Evolutionary conservation across 30 jellyfish, hydroid and myxozoan genomes (phyloP), one percentile per base, ranked within the genome.

Genomic region (Mastigias papua): DNA sequence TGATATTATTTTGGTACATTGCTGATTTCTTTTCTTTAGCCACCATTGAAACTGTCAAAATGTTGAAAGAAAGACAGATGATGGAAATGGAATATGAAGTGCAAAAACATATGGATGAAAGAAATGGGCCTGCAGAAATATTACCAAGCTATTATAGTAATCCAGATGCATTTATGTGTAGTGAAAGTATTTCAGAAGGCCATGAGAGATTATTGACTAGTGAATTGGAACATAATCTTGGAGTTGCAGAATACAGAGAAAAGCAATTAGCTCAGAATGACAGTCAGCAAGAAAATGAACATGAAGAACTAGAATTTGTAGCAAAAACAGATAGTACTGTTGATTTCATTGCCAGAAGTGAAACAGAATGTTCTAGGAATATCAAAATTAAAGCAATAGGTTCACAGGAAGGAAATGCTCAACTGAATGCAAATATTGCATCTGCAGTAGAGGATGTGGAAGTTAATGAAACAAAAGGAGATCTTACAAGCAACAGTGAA

Each of bases 21-120:
- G n/a, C n/a, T n/a, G 37, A 10, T 31, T 31, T 13, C 28, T 69
- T 35, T 84, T 37, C 57, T 34, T 37, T 17, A 85, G 94, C 94
- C 34, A 85, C 94, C 13, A 10, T 77, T n/a, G 75, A 46, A 6
- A 86, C 94, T 0, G 78, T 85, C 31, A 69, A 85, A 25, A 28
- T 51, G 60, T 34, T 85, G 10, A 73, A 85, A 34, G 88, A 85
- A 31, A 73, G 81, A 26, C 90, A 79, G 54, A 64, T 31, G 81
- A 79, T 79, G 81, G 90, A 50, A 79, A 62, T 79, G 81, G 90
- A 79, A 48, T 23, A 23, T 63, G 74, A 63, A 63, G 23, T 63
- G 74, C 74, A 5, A 5, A 63, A 28, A 63, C 4, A 63, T 63
- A 21, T 7, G 22, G 74, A 63, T 63, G 74, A 23, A 17, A 63